Evolutionary conservation across 2,113 vertebrate genomes (phyloP).

Genomic region (Grammomys dolichurus): DNA sequence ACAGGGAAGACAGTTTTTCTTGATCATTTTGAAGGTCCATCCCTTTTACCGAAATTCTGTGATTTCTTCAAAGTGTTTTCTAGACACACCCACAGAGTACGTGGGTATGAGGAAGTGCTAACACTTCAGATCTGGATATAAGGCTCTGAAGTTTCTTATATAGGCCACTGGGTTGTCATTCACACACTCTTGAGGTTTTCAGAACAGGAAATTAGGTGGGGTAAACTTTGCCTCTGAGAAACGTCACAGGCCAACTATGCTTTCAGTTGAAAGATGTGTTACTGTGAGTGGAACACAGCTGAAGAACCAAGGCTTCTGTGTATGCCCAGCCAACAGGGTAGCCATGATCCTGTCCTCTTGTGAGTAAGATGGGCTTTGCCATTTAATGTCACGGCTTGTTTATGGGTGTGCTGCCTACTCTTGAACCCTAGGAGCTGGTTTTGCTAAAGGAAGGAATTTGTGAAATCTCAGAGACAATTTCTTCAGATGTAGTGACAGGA

Average conservation of each 20-base stretch:
- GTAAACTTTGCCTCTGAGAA: slow-evolving; percentile 69
- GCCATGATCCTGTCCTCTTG: slow-evolving; percentile 87
- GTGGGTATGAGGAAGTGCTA: not conserved
- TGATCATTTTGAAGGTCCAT: not conserved
- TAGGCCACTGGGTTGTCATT: slow-evolving; percentile 46
- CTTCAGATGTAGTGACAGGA: not conserved
- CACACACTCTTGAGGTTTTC: slow-evolving; percentile 74
- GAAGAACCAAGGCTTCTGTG: slow-evolving; percentile 53
- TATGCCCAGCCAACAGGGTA: not conserved
- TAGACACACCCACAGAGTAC: slow-evolving; percentile 15
- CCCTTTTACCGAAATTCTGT: not conserved
- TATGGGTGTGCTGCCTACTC: not conserved
- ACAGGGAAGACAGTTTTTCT: not conserved
- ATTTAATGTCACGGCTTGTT: not conserved
- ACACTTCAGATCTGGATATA: not conserved
- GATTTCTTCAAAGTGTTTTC: slow-evolving; percentile 54
- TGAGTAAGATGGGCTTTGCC: slow-evolving; percentile 82
- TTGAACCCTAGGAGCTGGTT: not conserved
- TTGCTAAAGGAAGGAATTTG: not conserved
- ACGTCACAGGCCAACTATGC: not conserved
- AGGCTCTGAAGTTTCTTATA: not conserved
- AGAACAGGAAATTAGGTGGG: slow-evolving; percentile 82
- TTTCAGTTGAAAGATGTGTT: slow-evolving; percentile 71
- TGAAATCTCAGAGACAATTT: slow-evolving; percentile 12
- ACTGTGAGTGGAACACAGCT: not conserved